phyloP scores from a whole-genome alignment of 2,888 invertebrate species.

The Meandrusa payeni region DNA sequence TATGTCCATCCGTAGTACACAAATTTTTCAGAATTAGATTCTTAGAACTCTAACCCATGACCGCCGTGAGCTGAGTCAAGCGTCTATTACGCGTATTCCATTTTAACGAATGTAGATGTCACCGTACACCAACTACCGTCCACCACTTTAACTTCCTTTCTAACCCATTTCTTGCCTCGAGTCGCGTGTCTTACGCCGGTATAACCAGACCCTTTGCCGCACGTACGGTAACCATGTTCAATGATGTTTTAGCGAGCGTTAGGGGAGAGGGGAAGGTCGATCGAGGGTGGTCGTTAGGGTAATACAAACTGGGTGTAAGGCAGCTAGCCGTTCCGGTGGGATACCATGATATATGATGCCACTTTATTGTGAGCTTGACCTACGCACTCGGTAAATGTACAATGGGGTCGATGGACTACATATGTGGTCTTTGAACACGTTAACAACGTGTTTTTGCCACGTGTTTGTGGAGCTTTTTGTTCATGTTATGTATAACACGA shows the following conservation, averaged over 20 bases:
- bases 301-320: constrained; percentile 57
- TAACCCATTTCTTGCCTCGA: constrained; percentile 31
- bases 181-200: constrained; percentile 30
- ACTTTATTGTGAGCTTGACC: constrained; percentile 56
- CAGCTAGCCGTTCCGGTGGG: constrained; percentile 68
- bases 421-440: constrained; percentile 23
- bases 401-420: constrained; percentile 27
- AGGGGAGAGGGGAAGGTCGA: constrained; percentile 30
- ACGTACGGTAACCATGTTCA: background rate
- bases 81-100: background rate
- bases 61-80: background rate
- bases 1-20: too few relatives aligned
- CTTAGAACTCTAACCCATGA: too few relatives aligned
- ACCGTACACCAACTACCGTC: constrained; percentile 23
- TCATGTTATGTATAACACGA: background rate
- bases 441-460: constrained; percentile 24
- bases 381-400: constrained; percentile 36
- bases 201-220: constrained; percentile 13
- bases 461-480: constrained; percentile 19
- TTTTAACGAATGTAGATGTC: background rate
- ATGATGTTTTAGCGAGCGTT: background rate
- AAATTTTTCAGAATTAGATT: too few relatives aligned
- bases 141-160: constrained; percentile 33
- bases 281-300: constrained; percentile 41
- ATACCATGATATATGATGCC: constrained; percentile 58